These are phyloP conservation scores for Varanus salvator DNA, from an alignment of 2,113 vertebrate species.

Conservation along the genomic window DNA sequence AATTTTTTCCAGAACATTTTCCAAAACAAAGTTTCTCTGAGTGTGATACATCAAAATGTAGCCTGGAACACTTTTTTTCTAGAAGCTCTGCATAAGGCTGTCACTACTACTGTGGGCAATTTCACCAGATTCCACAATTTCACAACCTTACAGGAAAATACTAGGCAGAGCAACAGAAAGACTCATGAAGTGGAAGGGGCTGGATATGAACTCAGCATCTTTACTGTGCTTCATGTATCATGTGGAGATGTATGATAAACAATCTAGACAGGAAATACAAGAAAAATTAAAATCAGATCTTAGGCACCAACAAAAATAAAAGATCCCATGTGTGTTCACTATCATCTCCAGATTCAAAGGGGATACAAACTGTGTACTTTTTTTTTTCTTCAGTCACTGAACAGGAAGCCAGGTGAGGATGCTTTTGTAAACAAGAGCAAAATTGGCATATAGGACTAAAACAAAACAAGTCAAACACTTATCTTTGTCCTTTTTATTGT, in stretches of 20 bases:
- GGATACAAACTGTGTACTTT: slow-evolving; percentile 42
- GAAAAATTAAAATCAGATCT: slow-evolving; percentile 67
- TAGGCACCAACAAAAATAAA: slow-evolving; percentile 52
- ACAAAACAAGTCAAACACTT: slow-evolving; percentile 51
- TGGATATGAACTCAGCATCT: slow-evolving; percentile 54
- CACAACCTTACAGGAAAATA: slow-evolving; percentile 66
- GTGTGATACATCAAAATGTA: slow-evolving; percentile 51
- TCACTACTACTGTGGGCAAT: slow-evolving; percentile 68
- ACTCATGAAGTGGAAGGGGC: slow-evolving; percentile 68
- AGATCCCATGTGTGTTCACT: slow-evolving; percentile 48
- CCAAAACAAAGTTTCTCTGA: slow-evolving; percentile 65
- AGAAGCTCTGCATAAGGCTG: slow-evolving; percentile 64
- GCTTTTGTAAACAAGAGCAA: slow-evolving; percentile 57
- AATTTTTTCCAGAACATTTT: slow-evolving; percentile 51
- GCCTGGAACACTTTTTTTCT: slow-evolving; percentile 64
- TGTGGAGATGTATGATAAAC: slow-evolving; percentile 51
- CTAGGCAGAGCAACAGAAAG: slow-evolving; percentile 68
- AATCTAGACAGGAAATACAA: slow-evolving; percentile 53
- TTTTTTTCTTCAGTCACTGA: slow-evolving; percentile 45
- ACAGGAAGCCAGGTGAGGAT: slow-evolving; percentile 54
- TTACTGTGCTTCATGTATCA: slow-evolving; percentile 59
- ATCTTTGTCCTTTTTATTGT: slow-evolving; percentile 59
- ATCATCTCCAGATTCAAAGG: neutral
- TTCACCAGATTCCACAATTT: slow-evolving; percentile 61
- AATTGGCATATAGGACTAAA: slow-evolving; percentile 27